Evolutionary conservation across 2,113 vertebrate species (phyloP), one percentile per base, ranked within the genome.

Genomic region (Choloepus hoffmanni): DNA sequence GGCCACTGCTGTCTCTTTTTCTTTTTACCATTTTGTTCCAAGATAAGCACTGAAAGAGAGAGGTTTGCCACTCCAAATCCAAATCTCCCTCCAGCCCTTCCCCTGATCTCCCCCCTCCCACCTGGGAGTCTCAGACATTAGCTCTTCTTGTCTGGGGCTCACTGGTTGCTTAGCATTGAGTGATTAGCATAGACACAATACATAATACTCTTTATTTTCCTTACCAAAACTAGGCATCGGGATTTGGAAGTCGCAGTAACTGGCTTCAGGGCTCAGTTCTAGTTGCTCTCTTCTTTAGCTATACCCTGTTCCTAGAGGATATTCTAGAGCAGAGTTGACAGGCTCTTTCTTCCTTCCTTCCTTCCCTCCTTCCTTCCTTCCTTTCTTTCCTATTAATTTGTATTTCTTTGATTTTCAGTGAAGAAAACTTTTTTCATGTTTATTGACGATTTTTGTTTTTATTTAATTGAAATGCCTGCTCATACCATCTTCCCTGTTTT

Each of bases 121-220:
- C 50, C 50, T 5, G 4, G 24, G 4, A 12, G 43, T 36, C 5
- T 72, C n/a, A 6, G 36, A 3, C 5, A 24, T 65, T 76, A 48
- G 21, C n/a, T 60, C n/a, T 0, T 40, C 28, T n/a, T 83, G 36
- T 43, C 50, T 53, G 55, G 85, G 30, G 23, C n/a, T 86, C 33
- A 5, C 68, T 36, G 43, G 19, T 30, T 86, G 55, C 63, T n/a
- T 67, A 23, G 63, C 63, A 7, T 5, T 21, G 18, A 55, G n/a
- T 3, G 0, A 21, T 43, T n/a, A 43, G 36, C 43, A 33, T 40
- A 16, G 4, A 5, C 9, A 2, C 4, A 14, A 0, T 50, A 14
- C 4, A 12, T 60, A 91, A 13, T n/a, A 5, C 23, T 67, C 43
- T 53, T 45, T 48, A 9, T 73, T 50, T 30, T 78, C 15, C 36